Conservation (phyloP, 2,888 invertebrate species). For the Epistrophe eligans region DNA sequence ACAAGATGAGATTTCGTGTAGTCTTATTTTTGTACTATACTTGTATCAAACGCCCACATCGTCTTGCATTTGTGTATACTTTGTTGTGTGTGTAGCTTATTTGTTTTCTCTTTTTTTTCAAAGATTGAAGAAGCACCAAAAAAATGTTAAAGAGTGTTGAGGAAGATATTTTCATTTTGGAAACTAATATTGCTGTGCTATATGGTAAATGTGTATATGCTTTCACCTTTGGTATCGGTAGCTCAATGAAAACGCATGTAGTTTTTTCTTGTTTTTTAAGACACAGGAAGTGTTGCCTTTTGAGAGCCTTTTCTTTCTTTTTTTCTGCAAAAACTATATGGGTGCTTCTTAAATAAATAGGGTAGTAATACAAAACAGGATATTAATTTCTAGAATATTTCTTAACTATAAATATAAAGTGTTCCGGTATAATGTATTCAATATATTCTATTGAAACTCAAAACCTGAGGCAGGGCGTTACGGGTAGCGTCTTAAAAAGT, state of each 20-base stretch:
- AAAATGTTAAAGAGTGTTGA: constrained; percentile 25
- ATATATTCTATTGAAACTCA: background rate
- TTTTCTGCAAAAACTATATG: background rate
- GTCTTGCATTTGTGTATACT: constrained; percentile 2
- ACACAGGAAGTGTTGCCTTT: constrained; percentile 20
- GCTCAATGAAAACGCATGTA: background rate
- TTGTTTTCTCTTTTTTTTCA: background rate
- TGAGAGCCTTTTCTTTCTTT: background rate
- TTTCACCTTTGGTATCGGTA: background rate
- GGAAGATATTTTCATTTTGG: constrained; percentile 24
- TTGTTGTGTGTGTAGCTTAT: background rate
- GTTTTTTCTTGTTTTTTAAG: background rate
- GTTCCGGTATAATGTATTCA: background rate
- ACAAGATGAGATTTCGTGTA: constrained; percentile 30
- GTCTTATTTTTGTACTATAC: background rate
- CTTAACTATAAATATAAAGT: background rate
- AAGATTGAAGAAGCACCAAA: constrained; percentile 1
- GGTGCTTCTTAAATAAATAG: background rate
- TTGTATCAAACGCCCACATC: constrained; percentile 38
- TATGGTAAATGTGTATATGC: background rate
- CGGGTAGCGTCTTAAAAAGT: background rate
- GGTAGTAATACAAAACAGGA: constrained; percentile 8
- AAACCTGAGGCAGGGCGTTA: background rate
- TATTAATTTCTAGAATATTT: constrained; percentile 13
- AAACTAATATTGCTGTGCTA: constrained; percentile 18